A percentile compares a stretch with the other conserved stretches of the same genome.
phyloP scores from a whole-genome alignment of 2,797 vertebrate species.

The Dendrocincla fuliginosa region DNA sequence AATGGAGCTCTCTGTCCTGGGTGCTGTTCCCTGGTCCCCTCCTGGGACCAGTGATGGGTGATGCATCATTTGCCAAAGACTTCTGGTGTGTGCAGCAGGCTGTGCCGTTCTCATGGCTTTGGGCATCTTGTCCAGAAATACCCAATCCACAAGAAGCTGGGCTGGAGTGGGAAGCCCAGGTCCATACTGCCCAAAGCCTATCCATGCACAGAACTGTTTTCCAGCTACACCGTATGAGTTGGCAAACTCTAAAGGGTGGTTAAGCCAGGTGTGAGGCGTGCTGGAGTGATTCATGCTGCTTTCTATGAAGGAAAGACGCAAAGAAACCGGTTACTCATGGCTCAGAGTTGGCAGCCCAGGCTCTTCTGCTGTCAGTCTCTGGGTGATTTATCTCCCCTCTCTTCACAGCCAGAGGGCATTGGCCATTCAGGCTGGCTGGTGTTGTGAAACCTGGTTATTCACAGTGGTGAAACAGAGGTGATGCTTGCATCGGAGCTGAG shows the following conservation, averaged over 20 bases:
- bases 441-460: constrained; percentile 36
- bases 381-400: constrained; percentile 23
- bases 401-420: constrained; percentile 20
- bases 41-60: not conserved
- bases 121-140: not conserved
- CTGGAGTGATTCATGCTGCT: constrained; percentile 55
- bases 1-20: not conserved
- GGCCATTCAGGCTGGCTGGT: not conserved
- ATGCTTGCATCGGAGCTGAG: not conserved
- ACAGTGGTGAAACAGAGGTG: constrained; percentile 7
- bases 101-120: not conserved
- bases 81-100: not conserved
- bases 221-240: not conserved
- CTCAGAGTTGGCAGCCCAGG: not conserved
- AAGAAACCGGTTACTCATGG: constrained; percentile 54
- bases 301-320: constrained; percentile 66
- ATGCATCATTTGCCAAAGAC: not conserved
- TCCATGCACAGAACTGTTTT: not conserved
- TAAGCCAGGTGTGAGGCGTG: not conserved
- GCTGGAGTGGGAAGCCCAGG: not conserved
- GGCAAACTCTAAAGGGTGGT: not conserved
- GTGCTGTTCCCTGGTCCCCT: not conserved
- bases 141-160: not conserved
- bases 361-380: constrained; percentile 20
- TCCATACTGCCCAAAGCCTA: not conserved